phyloP scores from a whole-genome alignment of 2,797 vertebrate genomes.

The Anisognathus igniventris region DNA sequence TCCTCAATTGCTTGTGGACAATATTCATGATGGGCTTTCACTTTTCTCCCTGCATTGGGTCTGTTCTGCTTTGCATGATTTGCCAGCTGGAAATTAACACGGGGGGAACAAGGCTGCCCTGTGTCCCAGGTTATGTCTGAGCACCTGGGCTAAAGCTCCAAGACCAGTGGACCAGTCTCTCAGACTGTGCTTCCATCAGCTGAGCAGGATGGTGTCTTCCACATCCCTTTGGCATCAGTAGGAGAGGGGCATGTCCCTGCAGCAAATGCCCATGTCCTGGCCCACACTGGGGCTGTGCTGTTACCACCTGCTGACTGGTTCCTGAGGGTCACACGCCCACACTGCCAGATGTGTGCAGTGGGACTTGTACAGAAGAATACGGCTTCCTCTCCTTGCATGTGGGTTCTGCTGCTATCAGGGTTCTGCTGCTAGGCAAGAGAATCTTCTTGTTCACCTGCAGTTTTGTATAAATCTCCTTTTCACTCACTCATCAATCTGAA shows the following conservation, averaged over 20 bases:
- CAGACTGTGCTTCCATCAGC: neutral
- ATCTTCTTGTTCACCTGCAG: neutral
- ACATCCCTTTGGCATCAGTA: neutral
- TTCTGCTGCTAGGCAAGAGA: neutral
- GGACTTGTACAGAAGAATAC: rapidly evolving
- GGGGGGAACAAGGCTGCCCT: neutral
- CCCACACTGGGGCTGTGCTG: neutral
- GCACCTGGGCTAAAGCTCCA: neutral
- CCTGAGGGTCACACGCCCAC: neutral
- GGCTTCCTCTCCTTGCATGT: rapidly evolving
- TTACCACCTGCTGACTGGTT: neutral
- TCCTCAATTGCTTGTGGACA: neutral
- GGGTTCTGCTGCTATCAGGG: neutral
- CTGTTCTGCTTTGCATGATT: neutral
- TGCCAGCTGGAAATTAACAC: rapidly evolving
- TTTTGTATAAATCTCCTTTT: neutral
- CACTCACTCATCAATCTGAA: neutral
- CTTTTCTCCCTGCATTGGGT: neutral
- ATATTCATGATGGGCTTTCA: neutral
- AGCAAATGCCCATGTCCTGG: rapidly evolving
- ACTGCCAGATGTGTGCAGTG: neutral
- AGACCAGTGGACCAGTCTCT: neutral
- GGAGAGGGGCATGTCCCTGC: rapidly evolving
- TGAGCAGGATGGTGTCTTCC: rapidly evolving
- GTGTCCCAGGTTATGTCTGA: neutral